Conservation (phyloP, 2,113 vertebrate genomes). For the Ariopsis seemanni region DNA sequence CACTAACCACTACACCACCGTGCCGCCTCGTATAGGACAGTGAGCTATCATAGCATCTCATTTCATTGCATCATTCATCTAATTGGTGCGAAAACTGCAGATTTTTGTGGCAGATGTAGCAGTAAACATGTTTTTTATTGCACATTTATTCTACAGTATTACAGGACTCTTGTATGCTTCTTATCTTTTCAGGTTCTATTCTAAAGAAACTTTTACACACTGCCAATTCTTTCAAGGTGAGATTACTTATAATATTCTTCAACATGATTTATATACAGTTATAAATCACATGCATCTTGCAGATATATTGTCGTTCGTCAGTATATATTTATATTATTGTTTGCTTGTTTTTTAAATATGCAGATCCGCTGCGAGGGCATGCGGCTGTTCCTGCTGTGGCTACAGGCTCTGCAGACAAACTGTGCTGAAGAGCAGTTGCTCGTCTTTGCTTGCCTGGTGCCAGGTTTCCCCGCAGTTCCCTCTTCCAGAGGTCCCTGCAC, state of each 20-base stretch:
- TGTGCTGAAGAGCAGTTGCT: slow-evolving; percentile 93
- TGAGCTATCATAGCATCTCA: not conserved
- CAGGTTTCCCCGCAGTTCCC: slow-evolving; percentile 88
- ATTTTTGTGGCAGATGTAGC: not conserved
- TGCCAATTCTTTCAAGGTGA: slow-evolving; percentile 97
- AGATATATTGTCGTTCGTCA: not conserved
- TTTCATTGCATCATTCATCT: not conserved
- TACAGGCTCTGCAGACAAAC: slow-evolving; percentile 93
- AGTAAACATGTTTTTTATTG: not conserved
- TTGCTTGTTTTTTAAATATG: not conserved
- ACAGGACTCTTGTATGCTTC: not conserved
- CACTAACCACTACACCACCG: too few species aligned
- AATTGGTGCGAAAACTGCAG: not conserved
- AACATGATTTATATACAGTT: not conserved
- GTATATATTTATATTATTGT: not conserved
- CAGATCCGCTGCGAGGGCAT: slow-evolving; percentile 98
- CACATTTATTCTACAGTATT: slow-evolving; percentile 20
- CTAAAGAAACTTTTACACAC: slow-evolving; percentile 99
- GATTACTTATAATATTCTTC: not conserved
- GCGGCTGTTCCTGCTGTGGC: slow-evolving; percentile 94
- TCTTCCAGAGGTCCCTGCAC: slow-evolving; percentile 89
- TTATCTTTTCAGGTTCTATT: slow-evolving; percentile 81
- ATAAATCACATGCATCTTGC: not conserved
- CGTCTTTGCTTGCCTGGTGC: slow-evolving; percentile 94
- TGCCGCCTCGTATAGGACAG: not conserved